Evolutionary conservation across 2,113 vertebrate species (phyloP).

Genomic region (Phaetusa simplex): DNA sequence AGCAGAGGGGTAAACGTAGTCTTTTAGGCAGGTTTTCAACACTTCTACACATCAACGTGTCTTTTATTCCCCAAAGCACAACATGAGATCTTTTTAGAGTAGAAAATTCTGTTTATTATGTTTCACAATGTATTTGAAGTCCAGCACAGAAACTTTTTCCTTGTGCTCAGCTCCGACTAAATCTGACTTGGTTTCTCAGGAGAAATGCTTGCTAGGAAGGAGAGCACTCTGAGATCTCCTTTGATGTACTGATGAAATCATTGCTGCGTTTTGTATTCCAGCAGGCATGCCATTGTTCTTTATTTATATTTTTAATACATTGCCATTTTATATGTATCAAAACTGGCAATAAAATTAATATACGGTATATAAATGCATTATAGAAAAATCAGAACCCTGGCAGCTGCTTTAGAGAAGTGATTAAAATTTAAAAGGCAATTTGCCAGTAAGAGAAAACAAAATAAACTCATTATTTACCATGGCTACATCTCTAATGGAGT

Average conservation of each 20-base stretch:
- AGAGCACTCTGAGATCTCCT: neutral
- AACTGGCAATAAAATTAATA: conserved; percentile 43
- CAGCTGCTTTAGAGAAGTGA: conserved; percentile 50
- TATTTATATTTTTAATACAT: conserved; percentile 42
- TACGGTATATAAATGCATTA: conserved; percentile 5
- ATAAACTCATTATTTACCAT: conserved; percentile 65
- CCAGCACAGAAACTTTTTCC: neutral
- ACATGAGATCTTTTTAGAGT: neutral
- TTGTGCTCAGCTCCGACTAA: neutral
- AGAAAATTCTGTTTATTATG: neutral
- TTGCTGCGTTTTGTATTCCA: neutral
- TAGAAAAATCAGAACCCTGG: neutral
- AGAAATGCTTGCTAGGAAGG: neutral
- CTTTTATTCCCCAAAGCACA: neutral
- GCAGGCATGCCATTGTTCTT: neutral
- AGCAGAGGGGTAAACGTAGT: neutral
- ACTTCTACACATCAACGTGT: neutral
- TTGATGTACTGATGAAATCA: conserved; percentile 3
- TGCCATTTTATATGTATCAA: conserved; percentile 9
- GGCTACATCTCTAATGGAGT: conserved; percentile 43
- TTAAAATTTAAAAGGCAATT: conserved; percentile 65
- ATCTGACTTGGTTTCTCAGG: neutral
- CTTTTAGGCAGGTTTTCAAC: neutral
- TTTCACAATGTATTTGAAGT: neutral
- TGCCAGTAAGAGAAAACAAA: conserved; percentile 54